Base-by-base conservation (phyloP, 2,888 invertebrate genomes). In the Aleiodes testaceus region DNA sequence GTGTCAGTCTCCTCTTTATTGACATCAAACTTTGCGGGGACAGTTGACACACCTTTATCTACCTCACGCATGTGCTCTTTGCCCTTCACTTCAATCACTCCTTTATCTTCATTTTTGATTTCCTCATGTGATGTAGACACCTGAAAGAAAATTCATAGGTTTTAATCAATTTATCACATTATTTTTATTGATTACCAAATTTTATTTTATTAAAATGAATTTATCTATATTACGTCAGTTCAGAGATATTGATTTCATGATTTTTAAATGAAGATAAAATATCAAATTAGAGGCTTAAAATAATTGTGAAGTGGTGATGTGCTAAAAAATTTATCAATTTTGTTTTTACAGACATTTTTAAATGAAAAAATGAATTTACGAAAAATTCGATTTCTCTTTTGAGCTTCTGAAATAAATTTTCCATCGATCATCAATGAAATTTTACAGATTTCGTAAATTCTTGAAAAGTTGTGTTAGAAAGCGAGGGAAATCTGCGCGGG, bases 1-100 rank as follows among this genome's bases (percentile, higher is more conserved):
- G 52, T 52, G 67, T 72, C 71, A 67, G 64, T 44, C 67, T 16
- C 63, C 67, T 50, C 64, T 67, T 72, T 72, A 72, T 72, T 68
- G 20, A 64, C 18, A 44, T 63, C 52, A 50, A 42, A 36, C 52
- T 69, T 36, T 52, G 71, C 16, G 6, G 9, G 14, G 16, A 44
- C 30, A 18, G 16, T 16, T 49, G 49, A 12, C 20, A 45, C 67
- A 47, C 26, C 20, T 59, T 30, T 36, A 36, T 26, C 26, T 14
- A 16, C 55, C 36, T 36, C 36, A 36, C 55, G 6, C 55, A 36
- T 59, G 22, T 59, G 14, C 59, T 36, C 18, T 59, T 16, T 59
- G 30, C 36, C 16, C 36, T n/a, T 59, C 42, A 30, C 36, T 30
- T 59, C 53, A 26, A 53, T 53, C n/a, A 53, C 53, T 26, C 26